These are phyloP conservation scores for Micropoecilia bifurca DNA, from an alignment of 2,797 vertebrate species.

Conservation along the genomic window DNA sequence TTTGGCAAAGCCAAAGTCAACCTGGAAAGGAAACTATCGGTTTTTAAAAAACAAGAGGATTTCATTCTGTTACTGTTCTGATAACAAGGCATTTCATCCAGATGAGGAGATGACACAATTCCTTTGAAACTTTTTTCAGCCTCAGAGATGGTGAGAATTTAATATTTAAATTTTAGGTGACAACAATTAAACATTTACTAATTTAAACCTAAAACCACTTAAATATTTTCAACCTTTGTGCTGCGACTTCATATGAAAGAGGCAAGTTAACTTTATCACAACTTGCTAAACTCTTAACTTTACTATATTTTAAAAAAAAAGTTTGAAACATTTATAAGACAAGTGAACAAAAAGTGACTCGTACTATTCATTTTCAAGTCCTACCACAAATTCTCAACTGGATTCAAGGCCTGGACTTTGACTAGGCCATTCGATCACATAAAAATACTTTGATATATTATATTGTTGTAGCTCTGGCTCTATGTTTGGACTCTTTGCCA, in stretches of 20 bases:
- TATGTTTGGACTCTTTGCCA: neutral
- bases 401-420: neutral
- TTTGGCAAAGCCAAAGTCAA: constrained; percentile 97
- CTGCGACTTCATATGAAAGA: neutral
- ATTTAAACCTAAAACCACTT: neutral
- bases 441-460: neutral
- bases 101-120: neutral
- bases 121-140: neutral
- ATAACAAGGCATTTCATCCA: neutral
- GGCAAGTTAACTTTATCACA: neutral
- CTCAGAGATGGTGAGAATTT: neutral
- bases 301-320: neutral
- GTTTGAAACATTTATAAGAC: neutral
- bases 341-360: neutral
- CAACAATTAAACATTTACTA: neutral
- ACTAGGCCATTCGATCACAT: neutral
- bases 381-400: neutral
- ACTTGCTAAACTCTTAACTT: neutral
- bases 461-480: neutral
- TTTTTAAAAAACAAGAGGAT: neutral
- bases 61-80: neutral
- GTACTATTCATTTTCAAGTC: neutral
- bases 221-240: neutral
- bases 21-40: constrained; percentile 68
- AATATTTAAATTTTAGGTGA: neutral